Base-by-base conservation (phyloP, 2,888 invertebrate species). In the Cordylochernes scorpioides region DNA sequence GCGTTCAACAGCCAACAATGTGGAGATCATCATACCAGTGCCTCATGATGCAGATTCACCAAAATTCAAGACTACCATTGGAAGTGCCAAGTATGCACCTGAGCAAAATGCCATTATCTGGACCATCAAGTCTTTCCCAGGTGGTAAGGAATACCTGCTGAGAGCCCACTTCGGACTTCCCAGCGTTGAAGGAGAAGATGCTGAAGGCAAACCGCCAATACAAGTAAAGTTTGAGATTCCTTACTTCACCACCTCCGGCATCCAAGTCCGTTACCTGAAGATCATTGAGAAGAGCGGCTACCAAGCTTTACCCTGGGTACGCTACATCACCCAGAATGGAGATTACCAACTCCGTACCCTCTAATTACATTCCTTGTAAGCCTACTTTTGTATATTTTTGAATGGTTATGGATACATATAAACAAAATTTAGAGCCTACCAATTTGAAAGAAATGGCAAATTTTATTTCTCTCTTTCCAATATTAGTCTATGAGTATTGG, bases 261-360 rank as follows among this genome's bases (percentile, higher is more conserved):
- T 97, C 46, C 94, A 94, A 64, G 84, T 82, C 36, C 66, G 88
- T 31, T 88, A 91, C 50, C 59, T 91, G 49, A 91, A 91, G 57
- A 94, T 94, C 45, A 94, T 97, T 46, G 94, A 94, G 50, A 94
- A 97, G 58, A 88, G 86, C 54, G 94, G 94, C 0, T 94, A 94
- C 53, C 94, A 94, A 56, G 94, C 94, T 1, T 53, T 97, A 38
- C 94, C 94, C 0, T 94, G 94, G 94, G 94, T 94, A 4, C 63
- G 94, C n/a, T 97, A 94, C 52, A 94, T 97, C 40, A 97, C 94
- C 22, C 91, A 94, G 53, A 94, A 94, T 53, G 94, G 94, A 29
- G 94, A 97, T 54, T 94, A 97, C 53, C 91, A 94, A 51, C 59
- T 94, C 41, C 66, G 94, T 55, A 94, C 84, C 42, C 80, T 78